Percentiles rank a stretch among this genome's conserved stretches.
phyloP scores from a whole-genome alignment of 1,140 invertebrate species.

The Phymastichus coffea region DNA sequence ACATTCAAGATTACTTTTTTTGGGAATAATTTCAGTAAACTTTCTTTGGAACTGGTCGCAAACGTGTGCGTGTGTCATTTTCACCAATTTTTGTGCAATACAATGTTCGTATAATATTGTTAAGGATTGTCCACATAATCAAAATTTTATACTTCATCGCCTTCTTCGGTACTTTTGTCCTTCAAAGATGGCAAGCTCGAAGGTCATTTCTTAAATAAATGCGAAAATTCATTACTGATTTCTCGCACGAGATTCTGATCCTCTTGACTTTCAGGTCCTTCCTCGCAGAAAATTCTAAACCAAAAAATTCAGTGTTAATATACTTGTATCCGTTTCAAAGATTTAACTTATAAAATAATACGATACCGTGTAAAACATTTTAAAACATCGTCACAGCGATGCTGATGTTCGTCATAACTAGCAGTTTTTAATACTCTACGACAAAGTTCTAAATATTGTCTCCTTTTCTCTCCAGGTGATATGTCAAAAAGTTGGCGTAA shows the following conservation, averaged over 20 bases:
- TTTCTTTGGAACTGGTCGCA: conserved; percentile 16
- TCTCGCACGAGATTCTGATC: conserved; percentile 76
- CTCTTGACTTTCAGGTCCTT: conserved; percentile 67
- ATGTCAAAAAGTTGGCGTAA: conserved; percentile 85
- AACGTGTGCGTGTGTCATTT: conserved; percentile 4
- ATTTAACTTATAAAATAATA: not conserved
- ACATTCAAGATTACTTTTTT: conserved; percentile 11
- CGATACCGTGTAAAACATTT: conserved; percentile 70
- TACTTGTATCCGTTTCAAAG: too few species aligned
- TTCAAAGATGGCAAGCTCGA: conserved; percentile 38
- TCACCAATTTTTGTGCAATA: conserved; percentile 4
- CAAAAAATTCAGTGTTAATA: conserved; percentile 7
- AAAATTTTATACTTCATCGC: not conserved
- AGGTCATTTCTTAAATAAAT: conserved; percentile 68
- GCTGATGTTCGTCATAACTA: conserved; percentile 72
- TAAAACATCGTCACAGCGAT: conserved; percentile 73
- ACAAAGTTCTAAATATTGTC: conserved; percentile 75
- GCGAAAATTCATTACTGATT: conserved; percentile 82
- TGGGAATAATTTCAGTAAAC: not conserved
- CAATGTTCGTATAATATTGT: not conserved
- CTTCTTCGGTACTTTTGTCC: conserved; percentile 20
- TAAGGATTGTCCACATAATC: too few species aligned
- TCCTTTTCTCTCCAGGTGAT: conserved; percentile 78
- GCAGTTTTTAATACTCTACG: conserved; percentile 75
- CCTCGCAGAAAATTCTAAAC: conserved; percentile 76